Evolutionary conservation across 2,888 invertebrate genomes (phyloP), one percentile per base, ranked within the genome.

Genomic region (Lumbricus terrestris): DNA sequence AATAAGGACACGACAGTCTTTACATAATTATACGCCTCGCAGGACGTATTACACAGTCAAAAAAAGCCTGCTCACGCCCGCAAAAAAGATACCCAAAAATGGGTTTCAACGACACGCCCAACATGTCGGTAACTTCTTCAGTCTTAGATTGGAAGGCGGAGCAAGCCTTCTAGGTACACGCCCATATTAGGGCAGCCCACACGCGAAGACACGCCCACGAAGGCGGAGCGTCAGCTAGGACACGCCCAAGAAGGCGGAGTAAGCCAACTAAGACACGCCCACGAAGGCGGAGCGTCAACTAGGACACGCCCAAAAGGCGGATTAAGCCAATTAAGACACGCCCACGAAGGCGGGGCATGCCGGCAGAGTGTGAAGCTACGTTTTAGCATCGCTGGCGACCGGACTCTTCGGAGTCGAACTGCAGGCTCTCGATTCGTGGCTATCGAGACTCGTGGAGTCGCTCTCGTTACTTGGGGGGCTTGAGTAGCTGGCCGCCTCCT

Each of bases 381-480:
- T 35, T 85, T 85, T 85, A 2, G 35, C 85, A 35, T 85, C 85
- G 34, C 85, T 37, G 35, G 85, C 85, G 18, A 85, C 85, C 5
- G 85, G 85, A 35, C 85, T 85, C 85, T 37, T 85, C 0, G 85
- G 85, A 34, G 85, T 85, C 85, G 85, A 85, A 35, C 85, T 35
- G 85, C 85, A 85, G 23, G 11, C 85, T 37, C 85, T 85, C 85
- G 85, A 85, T 37, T 85, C 85, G 90, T 93, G 93, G 20, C 94
- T 94, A 92, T 95, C 94, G 34, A 94, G 96, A 94, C 97, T 97
- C 35, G 97, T 97, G 93, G 97, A 97, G 95, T 98, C 98, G 0
- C 97, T 97, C 95, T 98, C 98, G 94, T 97, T 97, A 94, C 97
- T 97, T 95, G 97, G 97, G 93, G 94, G 94, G 90, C 94, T 94